A percentile compares a stretch with the other conserved stretches of the same genome.
Evolutionary conservation across 2,113 vertebrate genomes (phyloP).

Genomic region (Tichodroma muraria): DNA sequence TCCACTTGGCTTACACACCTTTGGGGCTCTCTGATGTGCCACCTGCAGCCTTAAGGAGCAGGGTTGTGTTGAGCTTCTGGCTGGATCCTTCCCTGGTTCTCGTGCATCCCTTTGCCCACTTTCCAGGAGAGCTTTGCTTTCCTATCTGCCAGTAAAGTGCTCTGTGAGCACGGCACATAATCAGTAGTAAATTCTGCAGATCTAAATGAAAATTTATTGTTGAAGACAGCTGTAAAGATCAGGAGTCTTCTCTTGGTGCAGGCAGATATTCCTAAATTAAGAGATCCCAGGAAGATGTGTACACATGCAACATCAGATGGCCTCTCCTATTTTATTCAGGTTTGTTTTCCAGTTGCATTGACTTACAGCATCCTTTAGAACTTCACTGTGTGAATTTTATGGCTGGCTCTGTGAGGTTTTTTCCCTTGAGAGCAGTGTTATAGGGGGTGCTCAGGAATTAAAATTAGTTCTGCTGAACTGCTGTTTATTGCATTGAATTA

Average conservation of each 20-base stretch:
- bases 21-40: not conserved
- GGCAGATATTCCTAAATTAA: not conserved
- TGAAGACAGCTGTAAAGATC: not conserved
- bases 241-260: not conserved
- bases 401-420: not conserved
- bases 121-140: not conserved
- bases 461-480: not conserved
- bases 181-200: not conserved
- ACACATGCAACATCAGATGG: not conserved
- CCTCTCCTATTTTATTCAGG: not conserved
- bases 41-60: not conserved
- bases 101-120: fast-evolving
- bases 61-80: not conserved
- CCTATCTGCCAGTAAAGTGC: not conserved
- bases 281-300: not conserved
- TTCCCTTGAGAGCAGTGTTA: not conserved
- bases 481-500: not conserved
- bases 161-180: fast-evolving
- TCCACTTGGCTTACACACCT: no score
- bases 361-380: not conserved
- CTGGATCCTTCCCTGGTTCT: not conserved
- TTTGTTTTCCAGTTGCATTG: not conserved
- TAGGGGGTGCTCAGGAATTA: not conserved
- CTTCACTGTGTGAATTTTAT: not conserved
- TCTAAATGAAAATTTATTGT: not conserved